Evolutionary conservation across 1,140 invertebrate species (phyloP).

Genomic region (Sitobion miscanthi): DNA sequence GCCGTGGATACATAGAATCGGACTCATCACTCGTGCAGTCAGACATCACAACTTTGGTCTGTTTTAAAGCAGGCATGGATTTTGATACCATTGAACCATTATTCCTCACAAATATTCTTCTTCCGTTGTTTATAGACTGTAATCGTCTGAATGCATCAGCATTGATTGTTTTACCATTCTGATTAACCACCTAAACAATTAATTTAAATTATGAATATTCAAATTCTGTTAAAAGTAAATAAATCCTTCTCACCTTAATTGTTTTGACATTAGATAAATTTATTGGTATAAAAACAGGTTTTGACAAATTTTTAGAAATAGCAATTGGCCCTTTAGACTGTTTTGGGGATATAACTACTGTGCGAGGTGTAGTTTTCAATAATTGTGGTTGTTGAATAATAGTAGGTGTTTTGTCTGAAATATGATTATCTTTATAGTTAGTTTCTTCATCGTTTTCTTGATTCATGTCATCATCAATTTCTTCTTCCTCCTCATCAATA

Average conservation of each 20-base stretch:
- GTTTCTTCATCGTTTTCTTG: neutral
- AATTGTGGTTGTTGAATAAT: constrained; percentile 49
- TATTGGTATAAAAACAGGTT: constrained; percentile 55
- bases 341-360: constrained; percentile 49
- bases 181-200: constrained; percentile 31
- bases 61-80: constrained; percentile 26
- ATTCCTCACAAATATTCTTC: constrained; percentile 54
- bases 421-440: neutral
- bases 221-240: neutral
- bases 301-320: constrained; percentile 40
- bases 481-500: neutral
- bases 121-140: constrained; percentile 45
- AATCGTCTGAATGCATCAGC: constrained; percentile 32
- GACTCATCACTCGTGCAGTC: constrained; percentile 58
- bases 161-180: constrained; percentile 41
- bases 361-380: constrained; percentile 42
- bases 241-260: constrained; percentile 17
- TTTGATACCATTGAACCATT: constrained; percentile 46
- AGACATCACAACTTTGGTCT: constrained; percentile 26
- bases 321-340: constrained; percentile 36
- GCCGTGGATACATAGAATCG: constrained; percentile 58
- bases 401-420: neutral
- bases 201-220: neutral
- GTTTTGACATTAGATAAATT: constrained; percentile 51
- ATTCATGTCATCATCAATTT: neutral